Base-by-base conservation (phyloP, 1,140 invertebrate genomes). In the Drosophila funebris region DNA sequence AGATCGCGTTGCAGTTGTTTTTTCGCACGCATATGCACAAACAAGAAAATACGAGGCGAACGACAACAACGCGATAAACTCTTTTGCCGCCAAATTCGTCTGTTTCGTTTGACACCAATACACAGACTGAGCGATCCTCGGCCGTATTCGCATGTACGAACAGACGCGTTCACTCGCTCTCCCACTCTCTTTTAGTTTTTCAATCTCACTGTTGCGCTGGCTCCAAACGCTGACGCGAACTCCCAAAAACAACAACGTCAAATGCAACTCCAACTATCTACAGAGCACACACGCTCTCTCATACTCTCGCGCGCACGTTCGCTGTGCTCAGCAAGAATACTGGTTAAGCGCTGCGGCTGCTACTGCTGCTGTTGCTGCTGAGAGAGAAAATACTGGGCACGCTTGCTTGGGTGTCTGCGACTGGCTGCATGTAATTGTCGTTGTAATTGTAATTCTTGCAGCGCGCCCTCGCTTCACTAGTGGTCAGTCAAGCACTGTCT, bases 391-490 rank as follows among this genome's bases (percentile, higher is more conserved):
- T 73, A 73, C 71, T 69, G 71, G 71, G 63, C 36, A 69, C 57
- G 64, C 66, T 60, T 60, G 50, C 22, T 29, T 52, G 27, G 14
- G 14, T 14, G 39, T 31, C 39, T 20, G 4, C 6, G 22, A 11
- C 16, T 62, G 48, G 11, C 24, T 69, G 46, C 37, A 39, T 46
- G 52, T 52, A 67, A 63, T 73, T 57, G 66, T 62, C 48, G 66
- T 63, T 52, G 60, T 67, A 80, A 76, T 77, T 82, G 78, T 78
- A 78, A 78, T 80, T 78, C 75, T 61, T 72, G 52, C 37, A 48
- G 69, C 36, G 70, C 68, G 71, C 73, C 79, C 79, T 82, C 58
- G 54, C 70, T 76, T 81, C 60, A 50, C 56, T 73, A 53, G 58
- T 52, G 69, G 70, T 53, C 46, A 53, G 33, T 14, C 31, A 22